Evolutionary conservation across 2,113 vertebrate genomes (phyloP).

Genomic region (Diadophis punctatus): DNA sequence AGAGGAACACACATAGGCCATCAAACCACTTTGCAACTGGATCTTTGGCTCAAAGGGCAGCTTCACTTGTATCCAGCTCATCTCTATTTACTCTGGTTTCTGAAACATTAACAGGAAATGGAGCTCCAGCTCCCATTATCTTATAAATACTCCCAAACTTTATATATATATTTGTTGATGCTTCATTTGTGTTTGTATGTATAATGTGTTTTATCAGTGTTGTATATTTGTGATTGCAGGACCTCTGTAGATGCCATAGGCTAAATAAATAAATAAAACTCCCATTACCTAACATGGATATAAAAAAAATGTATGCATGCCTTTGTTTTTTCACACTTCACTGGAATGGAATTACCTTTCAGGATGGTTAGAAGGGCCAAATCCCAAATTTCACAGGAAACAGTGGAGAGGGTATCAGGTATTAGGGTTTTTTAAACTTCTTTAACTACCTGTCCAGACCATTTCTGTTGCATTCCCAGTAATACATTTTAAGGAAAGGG

Average conservation of each 20-base stretch:
- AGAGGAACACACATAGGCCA: background rate
- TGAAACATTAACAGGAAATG: background rate
- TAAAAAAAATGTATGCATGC: background rate
- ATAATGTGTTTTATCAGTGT: background rate
- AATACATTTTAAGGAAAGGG: background rate
- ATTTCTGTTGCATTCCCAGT: background rate
- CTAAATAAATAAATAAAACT: background rate
- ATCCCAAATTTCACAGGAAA: background rate
- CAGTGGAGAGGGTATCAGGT: background rate
- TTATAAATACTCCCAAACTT: background rate
- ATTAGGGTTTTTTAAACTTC: background rate
- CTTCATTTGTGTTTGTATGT: background rate
- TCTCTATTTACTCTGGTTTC: background rate
- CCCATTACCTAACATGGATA: background rate
- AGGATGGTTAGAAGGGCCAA: background rate
- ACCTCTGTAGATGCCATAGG: background rate
- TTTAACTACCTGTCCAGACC: background rate
- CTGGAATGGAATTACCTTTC: background rate
- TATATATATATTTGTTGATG: background rate
- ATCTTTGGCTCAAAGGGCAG: background rate
- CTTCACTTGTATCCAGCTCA: background rate
- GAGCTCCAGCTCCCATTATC: background rate
- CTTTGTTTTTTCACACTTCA: background rate
- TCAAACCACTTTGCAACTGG: background rate
- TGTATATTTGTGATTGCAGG: background rate